Conservation (phyloP, 2,797 vertebrate species). For the Orestias chungarensis region DNA sequence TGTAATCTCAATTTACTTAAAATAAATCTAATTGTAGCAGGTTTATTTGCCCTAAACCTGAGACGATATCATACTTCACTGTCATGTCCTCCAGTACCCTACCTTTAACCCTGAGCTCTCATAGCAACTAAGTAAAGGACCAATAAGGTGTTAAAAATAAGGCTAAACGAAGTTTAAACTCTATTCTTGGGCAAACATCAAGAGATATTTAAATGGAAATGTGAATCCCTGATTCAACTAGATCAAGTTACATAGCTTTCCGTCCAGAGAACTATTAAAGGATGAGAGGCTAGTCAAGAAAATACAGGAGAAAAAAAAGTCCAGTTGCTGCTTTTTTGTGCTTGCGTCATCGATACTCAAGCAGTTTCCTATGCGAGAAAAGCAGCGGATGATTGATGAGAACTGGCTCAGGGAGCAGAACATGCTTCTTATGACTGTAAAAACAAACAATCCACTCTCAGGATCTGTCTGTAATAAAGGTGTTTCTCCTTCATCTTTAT, state of each 20-base stretch:
- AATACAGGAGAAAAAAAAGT: conserved; percentile 32
- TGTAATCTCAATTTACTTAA: too few relatives aligned
- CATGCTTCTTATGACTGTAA: conserved; percentile 41
- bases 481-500: conserved; percentile 28
- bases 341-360: conserved; percentile 68
- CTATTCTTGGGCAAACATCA: neutral
- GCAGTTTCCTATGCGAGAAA: conserved; percentile 47
- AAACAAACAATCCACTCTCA: conserved; percentile 41
- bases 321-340: conserved; percentile 43
- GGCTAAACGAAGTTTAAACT: neutral
- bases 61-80: neutral
- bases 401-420: conserved; percentile 46
- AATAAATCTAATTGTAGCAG: too few relatives aligned
- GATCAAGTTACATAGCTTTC: conserved; percentile 39
- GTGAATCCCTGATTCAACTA: neutral
- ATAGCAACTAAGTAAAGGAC: neutral
- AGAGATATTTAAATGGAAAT: neutral
- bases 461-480: conserved; percentile 29
- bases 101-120: neutral
- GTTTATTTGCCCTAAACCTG: neutral
- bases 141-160: neutral
- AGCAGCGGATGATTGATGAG: conserved; percentile 66
- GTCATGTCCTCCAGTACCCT: neutral
- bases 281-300: conserved; percentile 52
- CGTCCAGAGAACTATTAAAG: conserved; percentile 43